phyloP scores from a whole-genome alignment of 2,113 vertebrate species.

The Polypterus senegalus region DNA sequence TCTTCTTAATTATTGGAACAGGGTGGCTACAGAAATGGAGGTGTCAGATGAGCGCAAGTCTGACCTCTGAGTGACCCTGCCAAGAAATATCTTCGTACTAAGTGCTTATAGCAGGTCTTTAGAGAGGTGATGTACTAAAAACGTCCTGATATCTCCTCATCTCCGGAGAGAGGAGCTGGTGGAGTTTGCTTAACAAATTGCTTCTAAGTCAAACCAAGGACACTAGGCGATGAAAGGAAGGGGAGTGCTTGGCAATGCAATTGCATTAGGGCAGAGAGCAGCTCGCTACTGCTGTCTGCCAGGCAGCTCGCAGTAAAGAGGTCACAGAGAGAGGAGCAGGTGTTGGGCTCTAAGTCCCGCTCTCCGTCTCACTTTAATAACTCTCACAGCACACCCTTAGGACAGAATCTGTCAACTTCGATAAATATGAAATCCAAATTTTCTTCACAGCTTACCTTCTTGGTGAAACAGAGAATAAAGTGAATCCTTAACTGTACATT shows the following conservation, averaged over 20 bases:
- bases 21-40: too few species aligned
- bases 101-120: too few species aligned
- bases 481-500: too few species aligned
- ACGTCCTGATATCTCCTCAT: too few species aligned
- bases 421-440: conserved; percentile 28
- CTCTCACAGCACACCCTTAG: conserved; percentile 22
- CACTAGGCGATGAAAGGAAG: conserved; percentile 7
- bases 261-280: conserved; percentile 23
- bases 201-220: conserved; percentile 20
- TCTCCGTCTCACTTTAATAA: conserved; percentile 23
- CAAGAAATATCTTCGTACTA: too few species aligned
- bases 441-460: conserved; percentile 13
- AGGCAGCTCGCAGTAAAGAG: conserved; percentile 29
- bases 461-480: not conserved
- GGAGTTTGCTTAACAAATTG: not conserved
- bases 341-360: conserved; percentile 45
- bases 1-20: too few species aligned
- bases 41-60: too few species aligned
- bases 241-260: not conserved
- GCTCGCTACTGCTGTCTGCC: conserved; percentile 20
- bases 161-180: too few species aligned
- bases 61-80: too few species aligned
- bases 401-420: conserved; percentile 42
- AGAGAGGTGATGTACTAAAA: too few species aligned
- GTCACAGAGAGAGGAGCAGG: conserved; percentile 42